Conservation (phyloP, 2,113 vertebrate genomes). For the Boulengeromyrus knoepffleri region DNA sequence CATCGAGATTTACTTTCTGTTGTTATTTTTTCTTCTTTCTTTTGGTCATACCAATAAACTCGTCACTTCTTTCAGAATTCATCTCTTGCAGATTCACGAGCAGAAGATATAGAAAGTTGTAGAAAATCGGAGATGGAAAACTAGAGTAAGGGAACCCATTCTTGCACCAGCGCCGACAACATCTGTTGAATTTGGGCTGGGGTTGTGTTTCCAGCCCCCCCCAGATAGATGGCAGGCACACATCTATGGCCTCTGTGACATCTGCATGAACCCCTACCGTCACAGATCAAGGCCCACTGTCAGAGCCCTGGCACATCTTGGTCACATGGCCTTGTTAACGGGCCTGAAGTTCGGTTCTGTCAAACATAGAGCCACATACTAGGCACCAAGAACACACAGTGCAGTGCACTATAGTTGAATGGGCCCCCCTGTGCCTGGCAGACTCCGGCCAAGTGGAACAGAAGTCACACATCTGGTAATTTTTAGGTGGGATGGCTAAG, state of each 20-base stretch:
- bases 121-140: slow-evolving; percentile 54
- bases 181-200: neutral
- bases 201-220: neutral
- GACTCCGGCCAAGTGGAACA: neutral
- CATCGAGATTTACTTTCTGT: slow-evolving; percentile 8
- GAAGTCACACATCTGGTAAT: neutral
- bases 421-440: neutral
- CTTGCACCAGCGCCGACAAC: slow-evolving; percentile 11
- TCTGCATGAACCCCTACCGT: neutral
- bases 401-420: neutral
- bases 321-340: neutral
- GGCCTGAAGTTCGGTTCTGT: neutral
- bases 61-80: slow-evolving; percentile 42
- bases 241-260: neutral
- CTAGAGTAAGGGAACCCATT: slow-evolving; percentile 50
- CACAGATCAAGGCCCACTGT: neutral
- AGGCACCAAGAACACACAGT: neutral
- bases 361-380: neutral
- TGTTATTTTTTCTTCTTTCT: slow-evolving; percentile 13
- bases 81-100: slow-evolving; percentile 58
- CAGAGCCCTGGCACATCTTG: neutral
- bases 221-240: neutral
- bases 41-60: slow-evolving; percentile 37
- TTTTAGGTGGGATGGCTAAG: neutral
- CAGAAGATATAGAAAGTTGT: slow-evolving; percentile 55